Evolutionary conservation across 2,797 vertebrate species (phyloP), one percentile per base, ranked within the genome.

Genomic region (Darevskia mixta): DNA sequence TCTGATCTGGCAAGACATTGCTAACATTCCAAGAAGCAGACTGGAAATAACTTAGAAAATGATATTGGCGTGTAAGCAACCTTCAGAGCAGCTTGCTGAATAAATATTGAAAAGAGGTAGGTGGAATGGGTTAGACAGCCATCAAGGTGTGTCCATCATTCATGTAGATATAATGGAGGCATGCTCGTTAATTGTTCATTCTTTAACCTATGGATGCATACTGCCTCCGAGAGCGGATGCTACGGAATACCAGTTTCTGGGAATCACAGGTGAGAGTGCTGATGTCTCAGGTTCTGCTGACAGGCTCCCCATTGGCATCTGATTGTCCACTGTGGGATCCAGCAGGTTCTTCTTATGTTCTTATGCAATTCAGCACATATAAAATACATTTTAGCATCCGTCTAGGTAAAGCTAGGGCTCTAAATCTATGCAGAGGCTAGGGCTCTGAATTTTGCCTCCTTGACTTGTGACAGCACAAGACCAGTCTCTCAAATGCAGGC

Each of bases 31-130:
- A 64, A 29, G 17, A 87, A 79, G 9, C 2, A 88, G 67, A 23
- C 43, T 85, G 3, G 79, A 89, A 18, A 41, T 91, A 27, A 87
- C 43, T 69, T 9, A 43, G 82, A 38, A 67, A 66, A 82, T 29
- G 20, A 29, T 67, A n/a, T n/a, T 29, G 55, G 2, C 29, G 8
- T n/a, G 32, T 79, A 64, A 29, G 10, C 77, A 84, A 80, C 38
- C 29, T 72, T 82, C 45, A 71, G 32, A 17, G 89, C 58, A 86
- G 5, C 2, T 45, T 83, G 25, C 38, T 61, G 58, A 85, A 64
- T 58, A 64, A 35, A 23, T 38, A 83, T 55, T 64, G 92, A 69
- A 23, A 35, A 32, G 55, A 27, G 13, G 18, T 9, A 58, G 82
- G 5, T 80, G 27, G 67, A 35, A 49, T 75, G 55, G 72, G 20